Percentiles rank a stretch among this genome's conserved stretches.
Evolutionary conservation across 2,113 vertebrate genomes (phyloP).

Genomic region (Siniperca knerii): DNA sequence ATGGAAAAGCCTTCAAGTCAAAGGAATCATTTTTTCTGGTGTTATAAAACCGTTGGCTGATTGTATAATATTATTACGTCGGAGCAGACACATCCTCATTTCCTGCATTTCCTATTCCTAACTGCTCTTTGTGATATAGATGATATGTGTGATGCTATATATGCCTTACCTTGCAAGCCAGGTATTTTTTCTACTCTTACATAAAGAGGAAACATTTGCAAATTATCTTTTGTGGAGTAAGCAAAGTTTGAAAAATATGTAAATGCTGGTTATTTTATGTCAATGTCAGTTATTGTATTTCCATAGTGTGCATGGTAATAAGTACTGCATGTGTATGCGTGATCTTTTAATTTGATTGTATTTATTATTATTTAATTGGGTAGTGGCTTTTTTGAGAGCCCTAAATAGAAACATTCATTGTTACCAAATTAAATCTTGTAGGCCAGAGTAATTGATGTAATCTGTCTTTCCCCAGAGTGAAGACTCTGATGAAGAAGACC

Average conservation of each 20-base stretch:
- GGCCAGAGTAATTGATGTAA: neutral
- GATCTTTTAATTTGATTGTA: constrained; percentile 5
- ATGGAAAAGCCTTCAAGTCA: constrained; percentile 42
- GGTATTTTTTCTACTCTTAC: neutral
- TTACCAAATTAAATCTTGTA: neutral
- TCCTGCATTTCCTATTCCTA: constrained; percentile 18
- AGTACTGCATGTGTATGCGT: neutral
- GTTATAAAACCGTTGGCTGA: constrained; percentile 60
- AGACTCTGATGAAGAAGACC: constrained; percentile 97
- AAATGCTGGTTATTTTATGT: neutral
- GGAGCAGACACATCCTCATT: constrained; percentile 53
- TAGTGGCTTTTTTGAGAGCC: neutral
- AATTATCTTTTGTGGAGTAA: neutral
- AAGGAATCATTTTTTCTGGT: constrained; percentile 34
- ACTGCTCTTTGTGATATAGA: constrained; percentile 13
- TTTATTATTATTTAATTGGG: neutral
- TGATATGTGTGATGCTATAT: constrained; percentile 6
- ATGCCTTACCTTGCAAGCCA: neutral
- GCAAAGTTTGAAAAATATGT: neutral
- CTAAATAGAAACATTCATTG: neutral
- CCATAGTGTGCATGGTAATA: neutral
- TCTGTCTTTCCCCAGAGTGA: constrained; percentile 86
- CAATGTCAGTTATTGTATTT: neutral
- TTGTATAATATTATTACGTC: constrained; percentile 54
- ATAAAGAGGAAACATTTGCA: neutral